Percentiles rank a stretch among this genome's conserved stretches.
Conservation (phyloP, 2,888 invertebrate genomes). For the Macroteleia sp. region DNA sequence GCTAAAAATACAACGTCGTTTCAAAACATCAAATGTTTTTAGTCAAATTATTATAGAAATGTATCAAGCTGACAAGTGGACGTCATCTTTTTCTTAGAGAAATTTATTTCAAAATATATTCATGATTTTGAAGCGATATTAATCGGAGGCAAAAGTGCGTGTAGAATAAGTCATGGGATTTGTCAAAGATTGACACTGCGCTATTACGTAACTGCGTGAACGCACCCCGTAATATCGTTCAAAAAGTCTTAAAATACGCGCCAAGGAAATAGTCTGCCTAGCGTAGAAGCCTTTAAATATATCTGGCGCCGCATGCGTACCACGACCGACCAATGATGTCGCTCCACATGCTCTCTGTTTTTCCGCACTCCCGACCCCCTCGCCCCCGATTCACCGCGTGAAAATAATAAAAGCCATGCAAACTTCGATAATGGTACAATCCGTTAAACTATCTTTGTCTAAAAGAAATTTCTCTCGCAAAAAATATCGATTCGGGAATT, state of each 20-base stretch:
- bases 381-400: conserved; percentile 38
- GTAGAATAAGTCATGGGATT: conserved; percentile 31
- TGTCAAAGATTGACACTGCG: conserved; percentile 57
- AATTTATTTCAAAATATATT: no score
- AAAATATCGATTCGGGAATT: no score
- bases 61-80: no score
- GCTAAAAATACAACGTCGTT: no score
- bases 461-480: no score
- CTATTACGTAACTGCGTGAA: conserved; percentile 74
- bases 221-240: conserved; percentile 74
- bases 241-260: conserved; percentile 83
- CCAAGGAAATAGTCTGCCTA: conserved; percentile 83
- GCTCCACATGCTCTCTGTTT: conserved; percentile 84
- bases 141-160: conserved; percentile 26
- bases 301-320: conserved; percentile 73
- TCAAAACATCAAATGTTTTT: no score
- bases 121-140: no score
- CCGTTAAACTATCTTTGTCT: no score
- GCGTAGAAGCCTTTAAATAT: conserved; percentile 81
- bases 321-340: conserved; percentile 82
- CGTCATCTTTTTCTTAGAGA: no score
- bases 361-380: conserved; percentile 30
- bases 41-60: no score
- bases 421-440: no score
- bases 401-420: conserved; percentile 40